Base-by-base conservation (phyloP, 2,888 invertebrate genomes). In the Hydraecia micacea region DNA sequence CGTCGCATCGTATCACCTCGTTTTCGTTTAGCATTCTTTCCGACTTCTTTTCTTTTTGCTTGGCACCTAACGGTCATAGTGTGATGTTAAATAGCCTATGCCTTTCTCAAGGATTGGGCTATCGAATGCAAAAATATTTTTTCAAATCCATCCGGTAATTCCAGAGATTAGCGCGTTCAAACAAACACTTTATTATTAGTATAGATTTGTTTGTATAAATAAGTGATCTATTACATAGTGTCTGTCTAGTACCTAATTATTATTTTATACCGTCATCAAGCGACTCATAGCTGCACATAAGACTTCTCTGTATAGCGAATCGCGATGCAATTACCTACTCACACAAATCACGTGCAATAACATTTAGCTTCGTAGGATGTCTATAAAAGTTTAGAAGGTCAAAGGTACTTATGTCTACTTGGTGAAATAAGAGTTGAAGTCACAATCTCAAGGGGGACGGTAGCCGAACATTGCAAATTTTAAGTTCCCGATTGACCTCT, bases 291-390 rank as follows among this genome's bases (percentile, higher is more conserved):
- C 46, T 58, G 32, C 46, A 55, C 36, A 72, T 42, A 65, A 70
- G 46, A 46, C 79, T 79, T 78, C 36, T 73, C 49, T 77, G 55
- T 81, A 15, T 36, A 52, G 36, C 36, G 2, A 36, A 36, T 67
- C 49, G 49, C 46, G 13, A 65, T 58, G 71, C 63, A 73, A 69
- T 69, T 46, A 63, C 6, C 18, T 71, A 36, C 15, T 60, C 25
- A 42, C 28, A 46, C 15, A 67, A 80, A 74, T 74, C 80, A 79
- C 80, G 66, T 79, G 74, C 74, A 46, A 28, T 42, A 36, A 28
- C 52, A 55, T 80, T 66, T 73, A 49, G 13, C 36, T 63, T 42
- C 18, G 28, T 9, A 42, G 1, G 15, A 36, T 28, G 13, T 42
- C 11, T 42, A 2, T 58, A 68, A 28, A 62, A 32, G 15, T 49